Base-by-base conservation (phyloP, 2,797 vertebrate species). In the Pangasius sanitwongsei region DNA sequence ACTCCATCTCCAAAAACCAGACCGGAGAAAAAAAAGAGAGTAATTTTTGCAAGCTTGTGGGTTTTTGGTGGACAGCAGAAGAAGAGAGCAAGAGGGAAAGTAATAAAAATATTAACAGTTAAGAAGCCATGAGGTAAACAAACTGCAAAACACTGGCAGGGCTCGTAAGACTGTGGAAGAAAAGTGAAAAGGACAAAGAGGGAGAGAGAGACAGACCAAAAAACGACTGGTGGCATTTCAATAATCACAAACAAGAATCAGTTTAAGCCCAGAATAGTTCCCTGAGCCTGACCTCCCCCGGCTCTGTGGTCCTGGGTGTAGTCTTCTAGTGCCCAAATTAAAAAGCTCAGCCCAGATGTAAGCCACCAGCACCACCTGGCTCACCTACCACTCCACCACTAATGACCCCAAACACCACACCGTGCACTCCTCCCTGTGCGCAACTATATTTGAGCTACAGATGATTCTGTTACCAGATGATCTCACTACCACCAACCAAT, bases 1-100 rank as follows among this genome's bases (percentile, higher is more conserved):
- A 93, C 93, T 95, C 89, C 82, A 92, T 93, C 92, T 87, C 89
- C 85, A 80, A 90, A 90, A 93, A 90, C 91, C 93, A 90, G 91
- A 89, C 86, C 61, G 57, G 89, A 91, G 85, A 93, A 84, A 83
- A 89, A 87, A 28, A 87, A 87, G 72, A 87, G 88, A 87, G 89
- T 86, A 93, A 92, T 92, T 90, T 90, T 80, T 74, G 69, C 41
- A 83, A 87, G 53, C 44, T 23, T 84, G 81, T 41, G 87, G 77
- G 41, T 55, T 67, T 87, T 48, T 41, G 83, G 87, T n/a, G 55
- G 82, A 28, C 57, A 87, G 41, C 16, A 69, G n/a, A 77, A 86
- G 55, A 12, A 59, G 28, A 63, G 20, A 31, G 23, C 9, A 70
- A 75, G 70, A n/a, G 69, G 13, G 28, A 67, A n/a, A 48, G 55